Conservation (phyloP, 2,888 invertebrate species). For the Lepidochitona cinerea region DNA sequence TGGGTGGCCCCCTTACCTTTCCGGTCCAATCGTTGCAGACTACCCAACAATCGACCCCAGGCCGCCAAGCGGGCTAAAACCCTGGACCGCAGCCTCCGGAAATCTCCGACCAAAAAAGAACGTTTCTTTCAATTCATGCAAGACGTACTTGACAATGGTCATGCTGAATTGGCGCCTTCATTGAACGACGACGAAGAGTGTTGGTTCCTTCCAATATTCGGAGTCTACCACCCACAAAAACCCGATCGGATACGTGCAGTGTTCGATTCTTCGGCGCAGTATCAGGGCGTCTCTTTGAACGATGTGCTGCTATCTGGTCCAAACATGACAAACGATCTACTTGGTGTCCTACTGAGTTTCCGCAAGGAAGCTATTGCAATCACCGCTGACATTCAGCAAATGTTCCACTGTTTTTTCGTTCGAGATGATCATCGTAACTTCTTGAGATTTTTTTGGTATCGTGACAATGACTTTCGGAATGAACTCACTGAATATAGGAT, state of each 20-base stretch:
- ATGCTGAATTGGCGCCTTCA: slow-evolving; percentile 14
- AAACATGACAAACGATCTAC: too few species aligned
- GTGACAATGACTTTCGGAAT: slow-evolving; percentile 13
- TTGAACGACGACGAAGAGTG: not conserved
- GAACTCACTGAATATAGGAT: slow-evolving; percentile 18
- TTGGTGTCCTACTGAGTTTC: too few species aligned
- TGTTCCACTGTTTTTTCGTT: slow-evolving; percentile 21
- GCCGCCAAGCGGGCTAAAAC: not conserved
- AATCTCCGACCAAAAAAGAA: not conserved
- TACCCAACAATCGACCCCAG: slow-evolving; percentile 19
- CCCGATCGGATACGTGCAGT: too few species aligned
- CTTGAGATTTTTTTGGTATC: slow-evolving; percentile 18
- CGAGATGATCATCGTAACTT: slow-evolving; percentile 13
- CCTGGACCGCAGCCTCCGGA: not conserved
- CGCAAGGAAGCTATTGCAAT: too few species aligned
- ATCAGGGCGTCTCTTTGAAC: too few species aligned
- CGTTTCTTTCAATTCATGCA: slow-evolving; percentile 12
- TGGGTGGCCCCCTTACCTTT: slow-evolving; percentile 22
- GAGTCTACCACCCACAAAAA: slow-evolving; percentile 15
- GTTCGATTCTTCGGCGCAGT: too few species aligned
- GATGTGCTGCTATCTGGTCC: too few species aligned
- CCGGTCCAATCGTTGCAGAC: not conserved
- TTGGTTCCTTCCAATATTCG: slow-evolving; percentile 23
- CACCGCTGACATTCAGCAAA: slow-evolving; percentile 20
- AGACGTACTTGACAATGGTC: not conserved